Percentiles rank a stretch among this genome's conserved stretches.
phyloP scores from a whole-genome alignment of 2,888 invertebrate species.

The Melipona beecheii region DNA sequence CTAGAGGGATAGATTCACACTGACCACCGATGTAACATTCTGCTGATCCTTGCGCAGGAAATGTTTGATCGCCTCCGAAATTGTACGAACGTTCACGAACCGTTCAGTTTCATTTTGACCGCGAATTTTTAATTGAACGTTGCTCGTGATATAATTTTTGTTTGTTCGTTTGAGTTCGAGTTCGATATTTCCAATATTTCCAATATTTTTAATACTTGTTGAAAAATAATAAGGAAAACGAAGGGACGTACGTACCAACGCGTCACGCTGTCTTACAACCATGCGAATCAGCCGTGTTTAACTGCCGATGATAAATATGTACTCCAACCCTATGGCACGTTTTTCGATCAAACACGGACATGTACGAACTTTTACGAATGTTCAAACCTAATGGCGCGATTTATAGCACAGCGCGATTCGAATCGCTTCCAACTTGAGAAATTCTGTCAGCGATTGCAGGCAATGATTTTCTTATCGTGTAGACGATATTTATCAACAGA shows the following conservation, averaged over 20 bases:
- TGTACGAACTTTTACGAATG: constrained; percentile 41
- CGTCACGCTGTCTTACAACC: neutral
- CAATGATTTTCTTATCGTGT: neutral
- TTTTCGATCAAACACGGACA: constrained; percentile 20
- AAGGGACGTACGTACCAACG: too few species aligned
- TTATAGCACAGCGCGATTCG: neutral
- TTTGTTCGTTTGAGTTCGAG: neutral
- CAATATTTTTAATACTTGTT: too few species aligned
- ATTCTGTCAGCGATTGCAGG: neutral
- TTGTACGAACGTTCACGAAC: constrained; percentile 57
- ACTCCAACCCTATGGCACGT: constrained; percentile 13
- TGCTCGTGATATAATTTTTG: neutral
- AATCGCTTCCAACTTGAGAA: neutral
- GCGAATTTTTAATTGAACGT: constrained; percentile 19
- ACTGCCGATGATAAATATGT: constrained; percentile 6
- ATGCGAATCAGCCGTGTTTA: neutral
- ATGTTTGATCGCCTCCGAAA: constrained; percentile 40
- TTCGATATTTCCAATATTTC: neutral
- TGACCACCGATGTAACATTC: constrained; percentile 36
- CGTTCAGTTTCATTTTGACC: neutral
- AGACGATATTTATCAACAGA: neutral
- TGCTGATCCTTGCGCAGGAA: constrained; percentile 54
- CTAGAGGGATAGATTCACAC: constrained; percentile 58
- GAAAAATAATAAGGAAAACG: neutral
- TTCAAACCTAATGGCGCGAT: constrained; percentile 34